Base-by-base conservation (phyloP, 2,888 invertebrate species). In the Lordiphosa fenestrarum region DNA sequence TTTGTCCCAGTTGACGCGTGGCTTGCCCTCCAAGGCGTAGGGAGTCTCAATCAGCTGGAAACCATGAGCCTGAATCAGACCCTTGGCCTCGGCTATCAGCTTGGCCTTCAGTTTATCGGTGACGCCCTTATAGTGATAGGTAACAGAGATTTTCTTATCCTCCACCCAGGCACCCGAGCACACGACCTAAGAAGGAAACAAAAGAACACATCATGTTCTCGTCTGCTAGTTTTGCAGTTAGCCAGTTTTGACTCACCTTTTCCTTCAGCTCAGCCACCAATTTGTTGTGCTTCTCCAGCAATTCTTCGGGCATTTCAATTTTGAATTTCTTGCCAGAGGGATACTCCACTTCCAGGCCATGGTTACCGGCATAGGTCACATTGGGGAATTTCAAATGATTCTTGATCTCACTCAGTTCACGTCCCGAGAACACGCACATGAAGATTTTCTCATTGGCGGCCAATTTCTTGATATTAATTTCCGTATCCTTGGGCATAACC, bases 1-100 rank as follows among this genome's bases (percentile, higher is more conserved):
- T 88, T 95, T 95, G 87, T 95, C 93, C 95, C 95, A 95, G 82
- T 93, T 92, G 15, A 95, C 94, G 33, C 94, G 94, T 47, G 95
- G 95, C 81, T 94, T 94, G 10, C 94, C 94, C 87, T 95, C 95
- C 56, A 94, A 91, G 21, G 94, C 94, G 71, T 93, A 93, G 78
- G 94, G 94, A 0, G 94, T 94, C 69, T 92, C 90, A 46, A 92
- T 93, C 13, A 94, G 92, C 75, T 92, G 91, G 88, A 94, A 94
- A 36, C 94, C 94, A 36, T 92, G 91, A 23, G 91, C 90, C 85
- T 92, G 92, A 71, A 94, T 94, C 68, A 94, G 88, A 65, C 90
- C 91, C 84, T 91, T 92, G 2, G 94, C 94, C 72, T 92, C 90
- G 33, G 91, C 90, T 40, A 93, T 91, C 78, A 94, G 90, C 49